Percentiles rank a stretch among this genome's conserved stretches.
Evolutionary conservation across 1,140 invertebrate genomes (phyloP).

Genomic region (Globodera rostochiensis): DNA sequence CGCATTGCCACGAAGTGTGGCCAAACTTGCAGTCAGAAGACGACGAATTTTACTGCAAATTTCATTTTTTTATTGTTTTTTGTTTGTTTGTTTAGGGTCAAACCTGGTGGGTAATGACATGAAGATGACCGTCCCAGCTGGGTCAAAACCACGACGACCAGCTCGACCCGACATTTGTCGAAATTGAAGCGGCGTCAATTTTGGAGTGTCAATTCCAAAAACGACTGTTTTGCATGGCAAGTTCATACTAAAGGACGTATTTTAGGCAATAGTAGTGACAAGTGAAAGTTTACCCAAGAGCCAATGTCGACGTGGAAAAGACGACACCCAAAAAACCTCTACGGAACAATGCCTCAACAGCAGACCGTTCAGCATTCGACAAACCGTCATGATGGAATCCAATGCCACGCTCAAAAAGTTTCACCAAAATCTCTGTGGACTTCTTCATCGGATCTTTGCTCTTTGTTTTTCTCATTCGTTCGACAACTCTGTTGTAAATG

Average conservation of each 20-base stretch:
- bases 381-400: slow-evolving; percentile 64
- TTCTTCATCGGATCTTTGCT: slow-evolving; percentile 20
- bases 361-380: slow-evolving; percentile 53
- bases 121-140: slow-evolving; percentile 63
- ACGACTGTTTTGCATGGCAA: slow-evolving; percentile 66
- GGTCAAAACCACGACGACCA: slow-evolving; percentile 64
- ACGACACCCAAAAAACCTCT: slow-evolving; percentile 59
- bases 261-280: no score
- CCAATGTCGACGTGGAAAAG: slow-evolving; percentile 63
- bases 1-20: slow-evolving; percentile 62
- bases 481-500: slow-evolving; percentile 48
- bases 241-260: slow-evolving; percentile 58
- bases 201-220: slow-evolving; percentile 63
- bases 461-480: slow-evolving; percentile 29
- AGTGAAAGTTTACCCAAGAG: slow-evolving; percentile 41
- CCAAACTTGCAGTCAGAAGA: slow-evolving; percentile 60
- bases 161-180: slow-evolving; percentile 65
- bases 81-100: neutral
- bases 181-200: slow-evolving; percentile 63
- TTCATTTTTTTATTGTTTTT: neutral
- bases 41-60: slow-evolving; percentile 61
- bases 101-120: slow-evolving; percentile 63
- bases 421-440: slow-evolving; percentile 47
- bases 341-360: slow-evolving; percentile 64
- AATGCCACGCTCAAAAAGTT: slow-evolving; percentile 63